These are phyloP conservation scores for Lycophotia porphyrea DNA, from an alignment of 2,888 invertebrate species.

Conservation along the genomic window DNA sequence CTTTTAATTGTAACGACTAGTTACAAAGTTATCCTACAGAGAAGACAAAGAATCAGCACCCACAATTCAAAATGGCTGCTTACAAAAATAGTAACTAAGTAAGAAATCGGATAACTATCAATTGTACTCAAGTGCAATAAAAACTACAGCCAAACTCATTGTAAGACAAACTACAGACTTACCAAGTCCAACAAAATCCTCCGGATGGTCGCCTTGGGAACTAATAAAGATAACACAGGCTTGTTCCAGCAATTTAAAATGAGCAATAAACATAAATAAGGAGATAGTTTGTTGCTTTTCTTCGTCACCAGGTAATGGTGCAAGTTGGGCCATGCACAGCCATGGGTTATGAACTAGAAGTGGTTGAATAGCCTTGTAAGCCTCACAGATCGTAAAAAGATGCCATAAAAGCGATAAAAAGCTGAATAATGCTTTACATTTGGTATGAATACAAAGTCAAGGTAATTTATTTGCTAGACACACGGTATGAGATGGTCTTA, in stretches of 20 bases:
- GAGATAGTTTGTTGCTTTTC: constrained; percentile 63
- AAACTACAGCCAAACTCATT: constrained; percentile 47
- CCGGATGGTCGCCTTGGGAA: constrained; percentile 59
- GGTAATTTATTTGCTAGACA: background rate
- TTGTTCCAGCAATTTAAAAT: constrained; percentile 68
- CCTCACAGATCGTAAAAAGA: background rate
- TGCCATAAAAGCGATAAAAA: constrained; percentile 5
- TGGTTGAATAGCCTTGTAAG: background rate
- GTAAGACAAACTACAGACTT: constrained; percentile 57
- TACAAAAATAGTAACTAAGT: constrained; percentile 40
- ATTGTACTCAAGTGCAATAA: constrained; percentile 58
- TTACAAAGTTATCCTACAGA: constrained; percentile 18
- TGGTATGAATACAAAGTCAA: constrained; percentile 8
- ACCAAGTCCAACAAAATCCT: constrained; percentile 59
- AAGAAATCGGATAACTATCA: constrained; percentile 52
- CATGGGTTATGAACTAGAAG: background rate
- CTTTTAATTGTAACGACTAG: constrained; percentile 1
- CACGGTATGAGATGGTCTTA: background rate
- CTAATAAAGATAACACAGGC: constrained; percentile 68
- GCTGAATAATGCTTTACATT: constrained; percentile 4
- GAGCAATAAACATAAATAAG: constrained; percentile 73
- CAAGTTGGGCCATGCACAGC: constrained; percentile 8
- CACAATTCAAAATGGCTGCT: constrained; percentile 19
- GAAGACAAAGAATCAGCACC: constrained; percentile 20
- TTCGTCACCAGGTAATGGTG: constrained; percentile 45